Evolutionary conservation across 2,113 vertebrate genomes (phyloP).

Genomic region (Thalassarche chlororhynchos): DNA sequence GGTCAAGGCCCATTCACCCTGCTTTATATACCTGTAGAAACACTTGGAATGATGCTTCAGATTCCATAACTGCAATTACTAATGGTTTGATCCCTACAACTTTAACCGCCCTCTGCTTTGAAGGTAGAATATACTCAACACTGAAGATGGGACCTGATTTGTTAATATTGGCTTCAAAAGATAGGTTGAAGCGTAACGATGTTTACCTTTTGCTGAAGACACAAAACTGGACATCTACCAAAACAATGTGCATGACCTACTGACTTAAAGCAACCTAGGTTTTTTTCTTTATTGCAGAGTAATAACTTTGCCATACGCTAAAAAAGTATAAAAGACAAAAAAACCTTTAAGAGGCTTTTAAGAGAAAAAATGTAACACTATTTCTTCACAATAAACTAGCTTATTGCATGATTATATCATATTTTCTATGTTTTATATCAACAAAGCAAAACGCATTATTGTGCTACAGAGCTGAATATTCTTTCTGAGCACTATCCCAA

Average conservation of each 20-base stretch:
- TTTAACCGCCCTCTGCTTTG: neutral
- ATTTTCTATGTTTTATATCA: neutral
- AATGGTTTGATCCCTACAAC: neutral
- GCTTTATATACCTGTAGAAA: neutral
- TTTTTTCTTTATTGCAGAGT: neutral
- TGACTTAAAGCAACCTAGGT: neutral
- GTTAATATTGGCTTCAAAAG: neutral
- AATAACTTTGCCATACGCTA: neutral
- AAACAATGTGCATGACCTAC: rapidly evolving
- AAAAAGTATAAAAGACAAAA: neutral
- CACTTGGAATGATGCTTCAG: neutral
- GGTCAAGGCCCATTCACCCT: neutral
- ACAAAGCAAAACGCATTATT: neutral
- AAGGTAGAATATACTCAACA: neutral
- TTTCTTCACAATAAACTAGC: neutral
- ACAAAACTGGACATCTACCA: neutral
- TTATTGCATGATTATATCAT: neutral
- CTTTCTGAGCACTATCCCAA: neutral
- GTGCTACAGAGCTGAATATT: conserved; percentile 6
- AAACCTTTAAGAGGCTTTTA: neutral
- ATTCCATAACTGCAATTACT: neutral
- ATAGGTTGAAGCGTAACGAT: neutral
- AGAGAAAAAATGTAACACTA: neutral
- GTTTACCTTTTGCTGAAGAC: neutral
- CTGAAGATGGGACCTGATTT: neutral